Base-by-base conservation (phyloP, 2,888 invertebrate genomes). In the Hemistola chrysoprasaria region DNA sequence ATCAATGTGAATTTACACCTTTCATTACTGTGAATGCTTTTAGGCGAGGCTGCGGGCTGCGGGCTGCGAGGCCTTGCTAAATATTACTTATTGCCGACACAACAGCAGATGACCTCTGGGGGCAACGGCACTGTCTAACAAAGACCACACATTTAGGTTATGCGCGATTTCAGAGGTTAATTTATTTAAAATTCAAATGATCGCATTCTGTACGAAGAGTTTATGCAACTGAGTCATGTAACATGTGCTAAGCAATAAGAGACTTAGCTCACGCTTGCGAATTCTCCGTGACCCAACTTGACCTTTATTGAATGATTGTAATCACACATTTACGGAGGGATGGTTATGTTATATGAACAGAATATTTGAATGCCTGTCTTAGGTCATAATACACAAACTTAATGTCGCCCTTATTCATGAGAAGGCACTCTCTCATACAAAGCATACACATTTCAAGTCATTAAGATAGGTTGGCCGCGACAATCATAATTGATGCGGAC, bases 1-100 rank as follows among this genome's bases (percentile, higher is more conserved):
- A 83, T 80, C 72, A 76, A 71, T 72, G 66, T 71, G 68, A 78
- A 82, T 81, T 81, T 76, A 77, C 84, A 83, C 81, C 70, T 75
- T 56, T 46, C 52, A 50, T 59, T 56, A 62, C 57, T 59, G 58
- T 50, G 65, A 66, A 73, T 72, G 65, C 66, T 72, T 67, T 68
- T 59, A 16, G 16, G 54, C 16, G 28, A 59, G 63, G 56, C 23
- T 33, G 35, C 4, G 9, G 6, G 32, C n/a, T 28, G 22, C 6
- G 25, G 29, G 34, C 66, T 16, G 16, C 62, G 65, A 69, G 64
- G 66, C 66, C 63, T 71, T 59, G 75, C 73, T 76, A 77, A 80
- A 79, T 71, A 71, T 73, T 10, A 74, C 63, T 53, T 55, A 53
- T 58, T n/a, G n/a, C 16, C 16, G 4, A 16, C 16, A 16, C 16